Percentiles rank a stretch among this genome's conserved stretches.
These are phyloP conservation scores for Gymnoscelis rufifasciata DNA, from an alignment of 2,888 invertebrate species.

Conservation along the genomic window DNA sequence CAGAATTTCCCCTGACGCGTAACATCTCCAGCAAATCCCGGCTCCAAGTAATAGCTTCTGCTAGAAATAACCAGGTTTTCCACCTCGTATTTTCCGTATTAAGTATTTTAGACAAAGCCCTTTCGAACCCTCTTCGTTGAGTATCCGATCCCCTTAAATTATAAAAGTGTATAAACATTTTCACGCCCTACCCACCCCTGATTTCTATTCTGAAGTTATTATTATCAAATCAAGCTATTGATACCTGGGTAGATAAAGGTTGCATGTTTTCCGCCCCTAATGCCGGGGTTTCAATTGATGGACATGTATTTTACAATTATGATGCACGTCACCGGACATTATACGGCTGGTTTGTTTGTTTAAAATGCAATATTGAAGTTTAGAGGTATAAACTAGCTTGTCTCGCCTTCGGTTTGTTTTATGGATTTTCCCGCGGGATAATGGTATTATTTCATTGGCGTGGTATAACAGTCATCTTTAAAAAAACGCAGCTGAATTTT, in stretches of 20 bases:
- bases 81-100: conserved; percentile 68
- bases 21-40: conserved; percentile 39
- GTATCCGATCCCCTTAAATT: conserved; percentile 72
- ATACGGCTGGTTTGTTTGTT: too few species aligned
- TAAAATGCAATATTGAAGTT: not conserved
- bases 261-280: conserved; percentile 56
- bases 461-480: too few species aligned
- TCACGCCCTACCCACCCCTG: conserved; percentile 70
- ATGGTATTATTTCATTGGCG: too few species aligned
- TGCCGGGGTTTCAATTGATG: conserved; percentile 65
- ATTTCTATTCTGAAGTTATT: conserved; percentile 72
- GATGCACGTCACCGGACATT: too few species aligned
- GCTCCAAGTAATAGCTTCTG: conserved; percentile 46
- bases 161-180: conserved; percentile 79
- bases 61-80: conserved; percentile 61
- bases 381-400: too few species aligned
- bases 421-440: too few species aligned
- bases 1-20: conserved; percentile 2
- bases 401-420: too few species aligned
- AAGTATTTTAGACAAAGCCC: conserved; percentile 73
- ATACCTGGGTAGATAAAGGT: conserved; percentile 68
- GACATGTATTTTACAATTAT: not conserved
- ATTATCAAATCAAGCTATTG: conserved; percentile 77
- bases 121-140: conserved; percentile 59
- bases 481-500: too few species aligned